phyloP scores from a whole-genome alignment of 1,140 invertebrate species.

The Penaeus indicus region DNA sequence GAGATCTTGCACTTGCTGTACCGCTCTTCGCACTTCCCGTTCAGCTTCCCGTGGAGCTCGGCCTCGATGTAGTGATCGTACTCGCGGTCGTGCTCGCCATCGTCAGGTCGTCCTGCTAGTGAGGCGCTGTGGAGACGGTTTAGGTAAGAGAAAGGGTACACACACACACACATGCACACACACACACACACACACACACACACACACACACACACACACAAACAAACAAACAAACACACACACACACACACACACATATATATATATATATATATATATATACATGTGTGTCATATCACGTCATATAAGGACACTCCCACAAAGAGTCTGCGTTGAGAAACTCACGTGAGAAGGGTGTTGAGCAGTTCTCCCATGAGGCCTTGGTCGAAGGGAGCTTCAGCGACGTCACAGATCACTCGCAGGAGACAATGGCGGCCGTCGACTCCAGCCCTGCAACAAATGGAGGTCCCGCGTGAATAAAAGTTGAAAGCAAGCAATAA shows the following conservation, averaged over 20 bases:
- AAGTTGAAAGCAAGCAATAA: not conserved
- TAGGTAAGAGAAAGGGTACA: not conserved
- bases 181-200: not conserved
- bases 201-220: not conserved
- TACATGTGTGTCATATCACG: not conserved
- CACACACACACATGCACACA: not conserved
- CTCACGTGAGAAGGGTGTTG: constrained; percentile 48
- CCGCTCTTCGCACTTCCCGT: constrained; percentile 16
- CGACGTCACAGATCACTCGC: constrained; percentile 46
- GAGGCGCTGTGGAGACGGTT: constrained; percentile 12
- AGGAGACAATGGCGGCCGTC: constrained; percentile 37
- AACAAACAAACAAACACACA: too few species aligned
- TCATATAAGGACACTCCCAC: not conserved
- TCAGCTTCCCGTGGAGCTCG: constrained; percentile 35
- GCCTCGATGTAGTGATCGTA: constrained; percentile 34
- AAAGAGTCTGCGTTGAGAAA: not conserved
- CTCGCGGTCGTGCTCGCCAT: not conserved
- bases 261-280: not conserved
- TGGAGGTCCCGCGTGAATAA: not conserved
- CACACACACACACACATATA: not conserved
- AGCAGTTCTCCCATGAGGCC: constrained; percentile 42
- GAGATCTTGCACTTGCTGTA: constrained; percentile 33
- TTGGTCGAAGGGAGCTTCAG: constrained; percentile 50
- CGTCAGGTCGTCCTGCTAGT: constrained; percentile 16
- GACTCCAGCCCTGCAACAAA: constrained; percentile 11